These are phyloP conservation scores for Xylocopa sonorina DNA, from an alignment of 1,140 invertebrate species.

Conservation along the genomic window DNA sequence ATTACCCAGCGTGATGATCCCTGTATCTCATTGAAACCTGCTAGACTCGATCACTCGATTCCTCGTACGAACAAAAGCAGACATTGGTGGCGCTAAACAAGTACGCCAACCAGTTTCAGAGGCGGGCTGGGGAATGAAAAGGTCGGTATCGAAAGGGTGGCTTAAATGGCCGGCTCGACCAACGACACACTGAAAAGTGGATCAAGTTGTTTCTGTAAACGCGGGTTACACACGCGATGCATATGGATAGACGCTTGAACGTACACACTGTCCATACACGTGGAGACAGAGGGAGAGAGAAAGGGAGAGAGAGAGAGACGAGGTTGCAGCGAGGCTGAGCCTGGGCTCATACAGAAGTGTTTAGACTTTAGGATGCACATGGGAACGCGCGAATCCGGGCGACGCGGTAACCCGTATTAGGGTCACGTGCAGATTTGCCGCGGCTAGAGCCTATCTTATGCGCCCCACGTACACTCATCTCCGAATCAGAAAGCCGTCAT, in stretches of 20 bases:
- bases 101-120: too few species aligned
- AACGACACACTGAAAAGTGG: slow-evolving; percentile 28
- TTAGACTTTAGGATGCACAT: slow-evolving; percentile 70
- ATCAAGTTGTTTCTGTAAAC: slow-evolving; percentile 53
- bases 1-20: too few species aligned
- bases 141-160: slow-evolving; percentile 1
- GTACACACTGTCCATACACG: background rate
- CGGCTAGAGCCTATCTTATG: slow-evolving; percentile 73
- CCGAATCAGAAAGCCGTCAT: slow-evolving; percentile 77
- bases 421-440: slow-evolving; percentile 78
- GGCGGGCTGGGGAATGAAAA: background rate
- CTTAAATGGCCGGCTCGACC: slow-evolving; percentile 2
- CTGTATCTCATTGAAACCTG: too few species aligned
- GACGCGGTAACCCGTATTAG: slow-evolving; percentile 72
- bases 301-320: too few species aligned
- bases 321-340: slow-evolving; percentile 48
- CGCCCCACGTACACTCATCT: slow-evolving; percentile 78
- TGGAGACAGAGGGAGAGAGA: too few species aligned
- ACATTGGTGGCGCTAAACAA: too few species aligned
- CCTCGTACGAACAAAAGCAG: too few species aligned
- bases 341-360: slow-evolving; percentile 62
- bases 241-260: slow-evolving; percentile 9
- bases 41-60: too few species aligned
- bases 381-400: slow-evolving; percentile 70
- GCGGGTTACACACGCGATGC: slow-evolving; percentile 38